Percentiles rank a stretch among this genome's conserved stretches.
Evolutionary conservation across 1,140 invertebrate species (phyloP).

Genomic region (Piezodorus guildinii): DNA sequence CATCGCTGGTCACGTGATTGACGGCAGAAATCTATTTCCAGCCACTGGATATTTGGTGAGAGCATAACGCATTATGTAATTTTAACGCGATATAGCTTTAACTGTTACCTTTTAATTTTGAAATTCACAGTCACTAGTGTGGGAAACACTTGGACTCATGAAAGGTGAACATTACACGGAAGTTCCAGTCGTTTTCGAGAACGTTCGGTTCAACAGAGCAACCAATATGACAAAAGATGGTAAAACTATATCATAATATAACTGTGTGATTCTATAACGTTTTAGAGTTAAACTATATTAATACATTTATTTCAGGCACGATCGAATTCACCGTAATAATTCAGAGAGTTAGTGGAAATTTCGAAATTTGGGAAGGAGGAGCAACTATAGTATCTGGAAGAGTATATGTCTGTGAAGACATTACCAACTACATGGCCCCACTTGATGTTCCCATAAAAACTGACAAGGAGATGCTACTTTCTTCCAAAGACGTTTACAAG

Average conservation of each 20-base stretch:
- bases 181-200: conserved; percentile 71
- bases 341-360: conserved; percentile 67
- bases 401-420: conserved; percentile 43
- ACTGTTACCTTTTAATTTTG: neutral
- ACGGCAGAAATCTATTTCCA: conserved; percentile 76
- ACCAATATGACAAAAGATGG: conserved; percentile 62
- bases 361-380: conserved; percentile 73
- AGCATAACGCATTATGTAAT: neutral
- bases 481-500: conserved; percentile 69
- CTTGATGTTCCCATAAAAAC: conserved; percentile 31
- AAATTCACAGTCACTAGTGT: conserved; percentile 49
- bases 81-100: no score
- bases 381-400: conserved; percentile 65
- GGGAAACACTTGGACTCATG: conserved; percentile 77
- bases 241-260: neutral
- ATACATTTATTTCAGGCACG: conserved; percentile 31
- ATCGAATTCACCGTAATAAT: conserved; percentile 69
- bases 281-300: neutral
- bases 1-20: conserved; percentile 74
- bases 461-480: neutral
- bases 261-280: neutral
- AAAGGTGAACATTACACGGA: conserved; percentile 56
- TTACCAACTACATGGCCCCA: conserved; percentile 34
- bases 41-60: conserved; percentile 69
- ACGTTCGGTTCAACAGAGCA: conserved; percentile 71